phyloP scores from a whole-genome alignment of 30 jellyfish, hydroid and myxozoan species.

The Cassiopea andromeda region DNA sequence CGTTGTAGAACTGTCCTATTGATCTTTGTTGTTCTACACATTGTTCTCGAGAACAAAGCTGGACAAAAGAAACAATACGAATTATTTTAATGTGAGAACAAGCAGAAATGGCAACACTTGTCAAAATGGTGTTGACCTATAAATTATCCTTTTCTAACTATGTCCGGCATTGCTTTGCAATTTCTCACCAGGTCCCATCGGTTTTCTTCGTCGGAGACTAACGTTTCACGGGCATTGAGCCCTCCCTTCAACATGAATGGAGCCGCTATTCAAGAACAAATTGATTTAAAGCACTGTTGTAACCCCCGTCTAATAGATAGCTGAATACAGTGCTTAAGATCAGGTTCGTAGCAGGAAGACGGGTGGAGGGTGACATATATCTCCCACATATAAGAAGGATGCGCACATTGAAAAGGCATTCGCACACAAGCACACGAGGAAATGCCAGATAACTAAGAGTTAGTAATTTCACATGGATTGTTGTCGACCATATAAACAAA shows the following conservation, averaged over 20 bases:
- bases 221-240: constrained; percentile 16
- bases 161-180: constrained; percentile 23
- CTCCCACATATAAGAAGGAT: neutral
- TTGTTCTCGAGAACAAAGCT: constrained; percentile 12
- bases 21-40: constrained; percentile 16
- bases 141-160: constrained; percentile 53
- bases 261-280: neutral
- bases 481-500: neutral
- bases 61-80: constrained; percentile 55
- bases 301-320: constrained; percentile 43
- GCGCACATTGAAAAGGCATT: neutral
- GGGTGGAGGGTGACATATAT: neutral
- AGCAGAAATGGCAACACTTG: constrained; percentile 50
- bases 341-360: constrained; percentile 12
- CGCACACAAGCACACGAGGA: neutral
- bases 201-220: neutral
- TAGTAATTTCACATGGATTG: neutral
- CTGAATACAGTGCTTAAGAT: neutral
- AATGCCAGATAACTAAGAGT: neutral
- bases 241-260: constrained; percentile 1
- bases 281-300: neutral
- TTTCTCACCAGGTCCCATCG: constrained; percentile 27
- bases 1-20: constrained; percentile 71
- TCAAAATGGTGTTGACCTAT: constrained; percentile 71
- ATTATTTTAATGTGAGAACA: constrained; percentile 61